Conservation (phyloP, 2,888 invertebrate genomes). For the Andrena hattorfiana region DNA sequence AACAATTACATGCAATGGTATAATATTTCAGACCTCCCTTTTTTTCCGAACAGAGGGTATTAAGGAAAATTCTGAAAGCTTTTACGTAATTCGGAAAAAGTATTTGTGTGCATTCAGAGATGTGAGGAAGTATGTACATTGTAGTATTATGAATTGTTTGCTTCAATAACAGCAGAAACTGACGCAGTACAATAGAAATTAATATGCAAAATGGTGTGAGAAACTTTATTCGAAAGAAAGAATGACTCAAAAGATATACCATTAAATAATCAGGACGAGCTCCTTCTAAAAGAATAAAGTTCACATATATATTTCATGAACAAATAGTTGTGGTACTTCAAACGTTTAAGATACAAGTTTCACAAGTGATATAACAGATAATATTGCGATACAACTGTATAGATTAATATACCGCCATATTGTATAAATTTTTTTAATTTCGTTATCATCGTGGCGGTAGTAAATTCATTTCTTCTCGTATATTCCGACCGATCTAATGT, state of each 20-base stretch:
- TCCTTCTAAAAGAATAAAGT: slow-evolving; percentile 57
- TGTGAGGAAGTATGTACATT: slow-evolving; percentile 37
- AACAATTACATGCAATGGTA: slow-evolving; percentile 46
- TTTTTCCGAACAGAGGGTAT: slow-evolving; percentile 18
- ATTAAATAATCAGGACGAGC: slow-evolving; percentile 54
- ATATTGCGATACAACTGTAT: not conserved
- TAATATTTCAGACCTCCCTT: slow-evolving; percentile 15
- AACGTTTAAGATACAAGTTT: slow-evolving; percentile 1
- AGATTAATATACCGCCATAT: too few species aligned
- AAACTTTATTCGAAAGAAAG: slow-evolving; percentile 37
- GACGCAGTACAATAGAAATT: slow-evolving; percentile 31
- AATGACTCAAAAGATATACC: slow-evolving; percentile 57
- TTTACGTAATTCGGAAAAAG: slow-evolving; percentile 19
- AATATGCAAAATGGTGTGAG: slow-evolving; percentile 37
- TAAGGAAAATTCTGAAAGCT: slow-evolving; percentile 31
- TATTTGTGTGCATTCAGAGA: slow-evolving; percentile 56
- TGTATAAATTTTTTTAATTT: too few species aligned
- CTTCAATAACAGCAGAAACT: slow-evolving; percentile 25
- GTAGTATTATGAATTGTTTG: slow-evolving; percentile 21
- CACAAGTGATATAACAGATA: not conserved
- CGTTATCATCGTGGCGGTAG: too few species aligned
- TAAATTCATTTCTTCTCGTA: not conserved
- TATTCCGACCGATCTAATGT: not conserved
- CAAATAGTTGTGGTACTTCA: slow-evolving; percentile 9
- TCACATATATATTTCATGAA: slow-evolving; percentile 36